These are phyloP conservation scores for Itoplectis maculator DNA, from an alignment of 2,888 invertebrate species.

Conservation along the genomic window DNA sequence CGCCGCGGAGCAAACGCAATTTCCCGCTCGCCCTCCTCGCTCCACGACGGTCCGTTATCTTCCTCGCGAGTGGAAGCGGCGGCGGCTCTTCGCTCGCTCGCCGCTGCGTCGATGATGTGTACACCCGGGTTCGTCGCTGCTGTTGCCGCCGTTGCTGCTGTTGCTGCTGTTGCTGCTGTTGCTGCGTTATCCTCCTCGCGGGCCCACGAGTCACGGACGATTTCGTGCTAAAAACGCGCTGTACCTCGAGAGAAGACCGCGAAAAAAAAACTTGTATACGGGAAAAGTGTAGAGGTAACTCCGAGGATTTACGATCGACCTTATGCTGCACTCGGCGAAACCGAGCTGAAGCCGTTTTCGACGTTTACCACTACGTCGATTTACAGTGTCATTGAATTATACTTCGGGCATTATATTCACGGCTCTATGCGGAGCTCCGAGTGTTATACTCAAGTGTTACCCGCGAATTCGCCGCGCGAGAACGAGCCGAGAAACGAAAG, in stretches of 20 bases:
- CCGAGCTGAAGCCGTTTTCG: conserved; percentile 14
- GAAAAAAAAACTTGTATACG: conserved; percentile 12
- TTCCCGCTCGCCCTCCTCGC: conserved; percentile 68
- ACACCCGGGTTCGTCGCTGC: conserved; percentile 55
- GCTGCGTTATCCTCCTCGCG: conserved; percentile 53
- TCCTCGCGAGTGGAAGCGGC: conserved; percentile 41
- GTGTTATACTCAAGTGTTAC: neutral
- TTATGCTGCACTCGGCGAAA: conserved; percentile 45
- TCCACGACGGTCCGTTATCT: conserved; percentile 46
- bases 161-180: conserved; percentile 2
- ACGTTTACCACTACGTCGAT: conserved; percentile 25
- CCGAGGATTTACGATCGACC: conserved; percentile 55
- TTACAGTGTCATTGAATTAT: conserved; percentile 61
- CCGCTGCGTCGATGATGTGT: conserved; percentile 52
- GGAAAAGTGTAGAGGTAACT: conserved; percentile 25
- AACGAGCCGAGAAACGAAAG: conserved; percentile 14
- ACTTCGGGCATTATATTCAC: conserved; percentile 51
- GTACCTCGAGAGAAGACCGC: conserved; percentile 27
- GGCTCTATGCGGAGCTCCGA: conserved; percentile 34
- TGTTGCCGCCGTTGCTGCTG: conserved; percentile 24
- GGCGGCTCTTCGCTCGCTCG: conserved; percentile 36
- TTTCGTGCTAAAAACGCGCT: conserved; percentile 67
- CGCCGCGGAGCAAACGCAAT: conserved; percentile 67
- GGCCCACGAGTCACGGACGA: conserved; percentile 69
- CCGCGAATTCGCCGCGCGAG: neutral